Evolutionary conservation across 1,140 invertebrate genomes (phyloP).

Genomic region (Atopsyche davidsoni): DNA sequence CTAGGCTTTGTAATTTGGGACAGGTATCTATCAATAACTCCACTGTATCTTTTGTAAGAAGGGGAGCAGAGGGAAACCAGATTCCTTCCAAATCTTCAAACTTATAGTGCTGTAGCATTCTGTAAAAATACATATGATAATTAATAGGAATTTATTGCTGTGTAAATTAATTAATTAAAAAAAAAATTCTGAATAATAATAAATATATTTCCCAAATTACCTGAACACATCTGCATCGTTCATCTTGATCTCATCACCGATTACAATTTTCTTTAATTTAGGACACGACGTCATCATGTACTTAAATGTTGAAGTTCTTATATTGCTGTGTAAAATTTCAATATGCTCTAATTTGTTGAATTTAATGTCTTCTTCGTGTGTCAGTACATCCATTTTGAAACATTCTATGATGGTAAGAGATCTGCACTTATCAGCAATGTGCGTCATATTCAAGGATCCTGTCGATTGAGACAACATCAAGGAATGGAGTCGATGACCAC

Average conservation of each 20-base stretch:
- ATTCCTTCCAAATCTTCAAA: slow-evolving; percentile 55
- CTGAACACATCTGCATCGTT: slow-evolving; percentile 58
- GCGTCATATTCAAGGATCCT: slow-evolving; percentile 53
- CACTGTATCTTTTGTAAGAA: slow-evolving; percentile 52
- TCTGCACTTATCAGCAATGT: slow-evolving; percentile 51
- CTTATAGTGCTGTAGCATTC: slow-evolving; percentile 50
- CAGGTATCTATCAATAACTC: slow-evolving; percentile 57
- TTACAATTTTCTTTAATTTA: slow-evolving; percentile 52
- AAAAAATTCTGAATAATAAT: too few species aligned
- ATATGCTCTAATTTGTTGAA: slow-evolving; percentile 56
- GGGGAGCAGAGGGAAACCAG: slow-evolving; percentile 57
- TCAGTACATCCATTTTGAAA: slow-evolving; percentile 54
- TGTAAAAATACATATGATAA: slow-evolving; percentile 32
- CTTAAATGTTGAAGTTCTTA: slow-evolving; percentile 49
- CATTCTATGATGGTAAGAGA: slow-evolving; percentile 54
- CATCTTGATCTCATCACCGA: slow-evolving; percentile 54
- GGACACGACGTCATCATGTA: slow-evolving; percentile 53
- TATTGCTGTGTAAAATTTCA: slow-evolving; percentile 56
- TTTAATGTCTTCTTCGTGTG: slow-evolving; percentile 50
- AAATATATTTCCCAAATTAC: slow-evolving; percentile 40
- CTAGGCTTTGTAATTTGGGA: slow-evolving; percentile 55
- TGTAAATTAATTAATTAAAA: too few species aligned
- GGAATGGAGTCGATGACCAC: slow-evolving; percentile 50
- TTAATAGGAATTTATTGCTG: background rate
- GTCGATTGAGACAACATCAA: slow-evolving; percentile 56